Conservation (phyloP, 2,888 invertebrate species). For the Macaria notata region DNA sequence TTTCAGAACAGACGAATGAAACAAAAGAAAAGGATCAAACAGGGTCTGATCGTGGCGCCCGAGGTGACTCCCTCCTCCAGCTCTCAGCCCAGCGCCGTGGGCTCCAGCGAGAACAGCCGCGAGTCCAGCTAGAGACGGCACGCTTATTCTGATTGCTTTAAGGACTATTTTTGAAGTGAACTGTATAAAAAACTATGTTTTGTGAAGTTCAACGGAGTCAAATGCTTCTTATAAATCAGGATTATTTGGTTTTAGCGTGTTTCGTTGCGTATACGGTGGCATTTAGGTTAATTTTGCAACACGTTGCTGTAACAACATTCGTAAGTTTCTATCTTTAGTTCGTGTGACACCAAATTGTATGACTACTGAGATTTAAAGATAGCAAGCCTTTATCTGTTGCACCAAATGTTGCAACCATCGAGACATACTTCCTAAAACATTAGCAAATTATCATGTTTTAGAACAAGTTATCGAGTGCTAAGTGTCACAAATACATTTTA, state of each 20-base stretch:
- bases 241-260: too few relatives aligned
- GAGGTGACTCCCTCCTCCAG: constrained; percentile 75
- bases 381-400: constrained; percentile 4
- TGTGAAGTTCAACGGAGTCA: constrained; percentile 20
- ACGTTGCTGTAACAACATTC: too few relatives aligned
- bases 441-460: constrained; percentile 10
- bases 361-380: constrained; percentile 3
- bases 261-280: not conserved
- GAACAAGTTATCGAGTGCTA: constrained; percentile 6
- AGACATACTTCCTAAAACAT: constrained; percentile 16
- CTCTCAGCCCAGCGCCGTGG: constrained; percentile 63
- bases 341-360: not conserved
- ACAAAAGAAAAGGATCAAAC: constrained; percentile 98
- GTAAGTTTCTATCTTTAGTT: constrained; percentile 14
- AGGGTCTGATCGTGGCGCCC: constrained; percentile 87
- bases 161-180: constrained; percentile 36
- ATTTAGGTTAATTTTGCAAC: not conserved
- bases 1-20: constrained; percentile 99
- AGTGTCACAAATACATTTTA: too few relatives aligned
- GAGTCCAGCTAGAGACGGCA: constrained; percentile 82
- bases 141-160: constrained; percentile 24
- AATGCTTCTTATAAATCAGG: constrained; percentile 18
- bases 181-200: constrained; percentile 22
- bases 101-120: constrained; percentile 87
- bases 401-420: not conserved